Conservation (phyloP, 2,888 invertebrate genomes). For the Pseudococcus viburni region DNA sequence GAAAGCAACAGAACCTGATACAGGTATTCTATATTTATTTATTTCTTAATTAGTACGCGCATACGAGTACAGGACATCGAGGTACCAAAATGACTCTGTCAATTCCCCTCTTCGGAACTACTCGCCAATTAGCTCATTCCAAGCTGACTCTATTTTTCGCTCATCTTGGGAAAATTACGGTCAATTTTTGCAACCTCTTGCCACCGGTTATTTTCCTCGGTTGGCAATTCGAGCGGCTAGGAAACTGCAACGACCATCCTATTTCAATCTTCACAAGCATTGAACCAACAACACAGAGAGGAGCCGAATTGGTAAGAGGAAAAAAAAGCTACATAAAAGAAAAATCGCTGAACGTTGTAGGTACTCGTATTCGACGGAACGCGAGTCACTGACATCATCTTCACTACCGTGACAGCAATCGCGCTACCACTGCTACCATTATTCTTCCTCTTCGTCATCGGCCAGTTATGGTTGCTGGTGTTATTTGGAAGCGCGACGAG, state of each 20-base stretch:
- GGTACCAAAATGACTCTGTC: too few relatives aligned
- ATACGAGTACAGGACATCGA: too few relatives aligned
- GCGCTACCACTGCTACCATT: slow-evolving; percentile 54
- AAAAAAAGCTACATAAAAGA: slow-evolving; percentile 45
- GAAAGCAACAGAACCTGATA: slow-evolving; percentile 34
- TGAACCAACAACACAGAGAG: slow-evolving; percentile 29
- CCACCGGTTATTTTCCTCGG: neutral
- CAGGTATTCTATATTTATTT: neutral
- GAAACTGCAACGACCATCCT: neutral
- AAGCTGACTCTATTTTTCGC: too few relatives aligned
- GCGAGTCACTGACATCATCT: slow-evolving; percentile 66
- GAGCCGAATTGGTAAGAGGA: slow-evolving; percentile 1
- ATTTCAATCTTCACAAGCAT: neutral
- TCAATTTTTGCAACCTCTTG: neutral
- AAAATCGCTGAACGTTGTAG: slow-evolving; percentile 38
- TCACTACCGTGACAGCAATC: slow-evolving; percentile 65
- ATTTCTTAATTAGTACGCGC: neutral
- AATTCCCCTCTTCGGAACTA: too few relatives aligned
- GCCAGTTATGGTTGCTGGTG: slow-evolving; percentile 53
- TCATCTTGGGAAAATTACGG: neutral
- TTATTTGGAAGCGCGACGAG: slow-evolving; percentile 65
- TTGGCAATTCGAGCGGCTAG: neutral
- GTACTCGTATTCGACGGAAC: slow-evolving; percentile 16
- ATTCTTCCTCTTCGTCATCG: slow-evolving; percentile 51
- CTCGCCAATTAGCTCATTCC: too few relatives aligned